Evolutionary conservation across 2,888 invertebrate genomes (phyloP).

Genomic region (Tortrix viridana): DNA sequence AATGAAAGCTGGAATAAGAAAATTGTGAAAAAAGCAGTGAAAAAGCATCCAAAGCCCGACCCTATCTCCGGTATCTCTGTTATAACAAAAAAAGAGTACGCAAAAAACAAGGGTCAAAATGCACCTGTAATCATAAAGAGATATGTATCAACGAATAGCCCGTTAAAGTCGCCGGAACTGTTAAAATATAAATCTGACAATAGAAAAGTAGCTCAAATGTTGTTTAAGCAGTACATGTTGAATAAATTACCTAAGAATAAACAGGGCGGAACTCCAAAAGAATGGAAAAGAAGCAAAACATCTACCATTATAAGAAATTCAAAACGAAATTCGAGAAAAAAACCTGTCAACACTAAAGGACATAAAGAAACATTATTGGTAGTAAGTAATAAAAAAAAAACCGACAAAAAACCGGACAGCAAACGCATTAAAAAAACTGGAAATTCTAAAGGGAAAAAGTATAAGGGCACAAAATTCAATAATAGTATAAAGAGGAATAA

Average conservation of each 20-base stretch:
- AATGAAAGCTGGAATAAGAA: neutral
- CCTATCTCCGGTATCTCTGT: conserved; percentile 1
- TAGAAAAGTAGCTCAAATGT: conserved; percentile 23
- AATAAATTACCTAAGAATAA: neutral
- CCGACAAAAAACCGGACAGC: neutral
- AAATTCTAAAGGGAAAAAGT: conserved; percentile 4
- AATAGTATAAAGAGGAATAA: conserved; percentile 6
- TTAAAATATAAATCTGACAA: conserved; percentile 20
- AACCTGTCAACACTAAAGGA: conserved; percentile 3
- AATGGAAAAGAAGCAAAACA: neutral
- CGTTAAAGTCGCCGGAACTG: conserved; percentile 17
- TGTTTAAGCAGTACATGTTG: conserved; percentile 15
- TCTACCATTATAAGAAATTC: neutral
- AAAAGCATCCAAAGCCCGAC: no score
- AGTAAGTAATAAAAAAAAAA: neutral
- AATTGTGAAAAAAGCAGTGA: no score
- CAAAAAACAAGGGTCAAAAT: neutral
- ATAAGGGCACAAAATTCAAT: neutral
- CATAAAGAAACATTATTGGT: no score
- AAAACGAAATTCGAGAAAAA: neutral
- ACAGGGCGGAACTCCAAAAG: neutral
- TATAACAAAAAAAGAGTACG: conserved; percentile 1
- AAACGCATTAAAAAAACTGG: neutral
- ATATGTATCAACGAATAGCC: conserved; percentile 29
- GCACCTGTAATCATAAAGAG: conserved; percentile 8